phyloP scores from a whole-genome alignment of 2,113 vertebrate species.

The Probosciger aterrimus region DNA sequence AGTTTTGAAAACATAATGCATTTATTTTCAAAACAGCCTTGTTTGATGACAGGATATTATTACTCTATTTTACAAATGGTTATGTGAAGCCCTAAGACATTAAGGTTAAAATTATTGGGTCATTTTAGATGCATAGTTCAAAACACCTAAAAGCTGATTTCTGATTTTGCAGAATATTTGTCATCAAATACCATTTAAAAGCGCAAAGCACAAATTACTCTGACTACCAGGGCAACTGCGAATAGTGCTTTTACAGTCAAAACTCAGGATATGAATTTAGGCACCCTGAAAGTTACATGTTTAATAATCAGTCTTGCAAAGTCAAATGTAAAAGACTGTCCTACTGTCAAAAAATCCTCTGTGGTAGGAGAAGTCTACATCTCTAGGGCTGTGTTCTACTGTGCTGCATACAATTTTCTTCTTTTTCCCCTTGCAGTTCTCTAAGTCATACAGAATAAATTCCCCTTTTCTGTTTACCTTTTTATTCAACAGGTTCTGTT shows the following conservation, averaged over 20 bases:
- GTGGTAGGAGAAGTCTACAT: background rate
- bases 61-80: background rate
- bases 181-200: background rate
- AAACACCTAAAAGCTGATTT: background rate
- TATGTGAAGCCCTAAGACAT: background rate
- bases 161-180: background rate
- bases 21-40: conserved; percentile 4
- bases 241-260: background rate
- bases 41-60: background rate
- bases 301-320: background rate
- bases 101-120: background rate
- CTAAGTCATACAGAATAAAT: background rate
- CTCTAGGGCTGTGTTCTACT: background rate
- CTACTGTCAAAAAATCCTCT: background rate
- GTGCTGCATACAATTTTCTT: background rate
- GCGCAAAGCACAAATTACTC: background rate
- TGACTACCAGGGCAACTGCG: background rate
- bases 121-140: background rate
- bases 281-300: background rate
- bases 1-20: background rate
- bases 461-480: background rate
- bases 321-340: background rate
- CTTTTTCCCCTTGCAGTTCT: background rate
- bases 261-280: background rate
- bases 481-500: background rate